Evolutionary conservation across 2,113 vertebrate genomes (phyloP).

Genomic region (Cyprinus carpio): DNA sequence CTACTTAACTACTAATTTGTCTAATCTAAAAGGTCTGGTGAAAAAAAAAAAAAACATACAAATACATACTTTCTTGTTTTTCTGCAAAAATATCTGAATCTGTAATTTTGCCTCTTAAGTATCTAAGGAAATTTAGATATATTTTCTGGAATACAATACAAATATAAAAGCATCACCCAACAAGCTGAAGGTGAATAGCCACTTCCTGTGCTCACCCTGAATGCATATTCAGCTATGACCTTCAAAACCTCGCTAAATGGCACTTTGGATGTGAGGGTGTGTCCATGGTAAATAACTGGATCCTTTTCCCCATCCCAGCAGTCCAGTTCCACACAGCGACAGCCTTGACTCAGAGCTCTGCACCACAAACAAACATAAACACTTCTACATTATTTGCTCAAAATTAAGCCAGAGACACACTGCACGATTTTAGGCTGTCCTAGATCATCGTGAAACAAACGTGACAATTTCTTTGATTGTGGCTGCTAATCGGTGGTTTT

Average conservation of each 20-base stretch:
- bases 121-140: too few species aligned
- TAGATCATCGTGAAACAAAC: too few species aligned
- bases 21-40: too few species aligned
- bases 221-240: slow-evolving; percentile 87
- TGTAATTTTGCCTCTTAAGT: too few species aligned
- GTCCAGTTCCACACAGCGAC: slow-evolving; percentile 96
- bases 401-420: slow-evolving; percentile 66
- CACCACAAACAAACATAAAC: background rate
- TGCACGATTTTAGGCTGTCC: too few species aligned
- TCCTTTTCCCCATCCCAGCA: slow-evolving; percentile 94
- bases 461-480: too few species aligned
- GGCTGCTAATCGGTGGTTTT: too few species aligned
- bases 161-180: background rate
- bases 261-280: slow-evolving; percentile 94
- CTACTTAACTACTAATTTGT: too few species aligned
- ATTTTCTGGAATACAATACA: too few species aligned
- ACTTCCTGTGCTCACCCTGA: slow-evolving; percentile 75
- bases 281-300: slow-evolving; percentile 90
- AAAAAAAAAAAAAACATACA: too few species aligned
- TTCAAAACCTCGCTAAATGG: slow-evolving; percentile 87
- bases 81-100: too few species aligned
- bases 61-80: too few species aligned
- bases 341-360: slow-evolving; percentile 87
- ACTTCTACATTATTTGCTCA: background rate
- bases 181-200: background rate